Conservation (phyloP, 2,113 vertebrate species). For the Romanogobio albipinnatus region DNA sequence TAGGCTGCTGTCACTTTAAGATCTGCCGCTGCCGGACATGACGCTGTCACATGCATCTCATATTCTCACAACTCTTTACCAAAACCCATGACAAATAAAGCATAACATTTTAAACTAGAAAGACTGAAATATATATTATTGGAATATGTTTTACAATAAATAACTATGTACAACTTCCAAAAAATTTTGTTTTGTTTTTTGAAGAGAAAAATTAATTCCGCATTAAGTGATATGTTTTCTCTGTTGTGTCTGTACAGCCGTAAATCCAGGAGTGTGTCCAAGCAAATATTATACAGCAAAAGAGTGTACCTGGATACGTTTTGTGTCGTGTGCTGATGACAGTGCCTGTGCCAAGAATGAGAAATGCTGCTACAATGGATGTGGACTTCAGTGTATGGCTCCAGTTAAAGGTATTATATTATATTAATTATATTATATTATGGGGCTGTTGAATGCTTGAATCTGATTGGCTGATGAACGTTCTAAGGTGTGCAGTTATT, state of each 20-base stretch:
- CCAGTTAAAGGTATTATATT: conserved; percentile 66
- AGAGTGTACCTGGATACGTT: conserved; percentile 55
- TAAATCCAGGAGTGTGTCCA: conserved; percentile 69
- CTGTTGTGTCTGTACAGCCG: conserved; percentile 49
- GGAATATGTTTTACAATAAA: too few species aligned
- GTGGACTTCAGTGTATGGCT: conserved; percentile 72
- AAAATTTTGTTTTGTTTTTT: too few species aligned
- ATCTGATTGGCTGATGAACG: background rate
- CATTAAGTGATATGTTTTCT: background rate
- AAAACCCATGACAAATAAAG: too few species aligned
- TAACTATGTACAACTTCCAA: background rate
- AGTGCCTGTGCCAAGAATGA: conserved; percentile 67
- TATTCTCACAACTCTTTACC: too few species aligned
- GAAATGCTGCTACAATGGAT: conserved; percentile 79
- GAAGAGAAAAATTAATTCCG: background rate
- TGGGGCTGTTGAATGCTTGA: too few species aligned
- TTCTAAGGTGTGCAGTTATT: background rate
- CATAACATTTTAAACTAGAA: background rate
- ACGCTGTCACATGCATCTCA: too few species aligned
- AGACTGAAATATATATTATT: background rate
- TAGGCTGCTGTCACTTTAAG: too few species aligned
- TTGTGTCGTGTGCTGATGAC: conserved; percentile 60
- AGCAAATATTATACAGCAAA: conserved; percentile 54
- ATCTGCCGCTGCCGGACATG: too few species aligned
- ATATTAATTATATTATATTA: too few species aligned